A percentile compares a stretch with the other conserved stretches of the same genome.
Evolutionary conservation across 2,113 vertebrate genomes (phyloP).

Genomic region (Xyliphius kryptos): DNA sequence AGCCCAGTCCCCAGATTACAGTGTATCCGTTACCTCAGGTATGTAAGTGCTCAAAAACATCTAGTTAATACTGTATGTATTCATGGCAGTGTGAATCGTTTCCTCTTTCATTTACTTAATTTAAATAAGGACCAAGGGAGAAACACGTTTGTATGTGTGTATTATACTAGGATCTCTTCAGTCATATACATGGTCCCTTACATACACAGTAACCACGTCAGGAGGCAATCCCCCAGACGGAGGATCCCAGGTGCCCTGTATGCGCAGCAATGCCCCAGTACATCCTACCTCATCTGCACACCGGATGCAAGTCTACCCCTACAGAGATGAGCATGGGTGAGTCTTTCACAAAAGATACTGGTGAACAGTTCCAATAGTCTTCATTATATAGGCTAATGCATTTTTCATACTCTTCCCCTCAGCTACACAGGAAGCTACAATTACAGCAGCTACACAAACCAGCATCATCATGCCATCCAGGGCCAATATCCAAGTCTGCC

Average conservation of each 20-base stretch:
- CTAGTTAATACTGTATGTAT: too few species aligned
- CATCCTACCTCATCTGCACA: conserved; percentile 79
- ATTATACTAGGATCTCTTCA: conserved; percentile 88
- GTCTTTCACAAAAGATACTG: conserved; percentile 10
- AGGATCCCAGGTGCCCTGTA: conserved; percentile 84
- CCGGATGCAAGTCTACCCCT: conserved; percentile 88
- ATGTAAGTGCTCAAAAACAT: conserved; percentile 34
- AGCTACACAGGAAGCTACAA: conserved; percentile 96
- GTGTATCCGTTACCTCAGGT: conserved; percentile 79
- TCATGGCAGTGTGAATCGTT: too few species aligned
- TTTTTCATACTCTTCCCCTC: conserved; percentile 26
- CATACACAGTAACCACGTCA: conserved; percentile 97
- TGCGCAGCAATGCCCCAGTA: conserved; percentile 79
- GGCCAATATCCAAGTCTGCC: conserved; percentile 88
- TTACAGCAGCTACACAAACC: conserved; percentile 91
- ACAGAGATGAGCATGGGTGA: conserved; percentile 93
- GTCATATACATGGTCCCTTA: conserved; percentile 98
- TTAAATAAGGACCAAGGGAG: conserved; percentile 25
- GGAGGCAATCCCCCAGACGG: conserved; percentile 80
- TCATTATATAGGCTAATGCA: neutral
- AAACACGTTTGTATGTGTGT: conserved; percentile 50
- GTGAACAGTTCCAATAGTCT: neutral
- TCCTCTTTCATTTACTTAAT: conserved; percentile 3
- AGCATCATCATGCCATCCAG: conserved; percentile 90
- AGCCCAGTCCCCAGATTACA: too few species aligned